These are phyloP conservation scores for Actias luna DNA, from an alignment of 2,888 invertebrate genomes.

Conservation along the genomic window DNA sequence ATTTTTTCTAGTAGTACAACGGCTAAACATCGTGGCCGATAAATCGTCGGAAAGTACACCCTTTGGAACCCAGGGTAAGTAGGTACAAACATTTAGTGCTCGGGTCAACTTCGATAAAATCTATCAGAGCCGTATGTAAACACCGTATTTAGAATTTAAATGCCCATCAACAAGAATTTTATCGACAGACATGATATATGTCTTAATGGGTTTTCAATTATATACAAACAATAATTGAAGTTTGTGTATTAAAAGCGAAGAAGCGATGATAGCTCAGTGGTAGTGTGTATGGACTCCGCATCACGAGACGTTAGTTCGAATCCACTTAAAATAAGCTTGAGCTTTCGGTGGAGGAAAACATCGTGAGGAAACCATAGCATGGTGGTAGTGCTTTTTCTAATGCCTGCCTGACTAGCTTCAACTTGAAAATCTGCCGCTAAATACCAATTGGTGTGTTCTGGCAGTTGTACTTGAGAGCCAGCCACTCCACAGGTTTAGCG, in stretches of 20 bases:
- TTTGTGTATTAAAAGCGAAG: background rate
- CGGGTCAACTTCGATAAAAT: slow-evolving; percentile 9
- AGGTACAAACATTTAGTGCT: slow-evolving; percentile 17
- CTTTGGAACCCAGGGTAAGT: slow-evolving; percentile 73
- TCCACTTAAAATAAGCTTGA: no score
- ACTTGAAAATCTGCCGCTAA: no score
- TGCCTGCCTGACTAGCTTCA: no score
- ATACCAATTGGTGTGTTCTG: no score
- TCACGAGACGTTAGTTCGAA: no score
- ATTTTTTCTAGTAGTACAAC: slow-evolving; percentile 63
- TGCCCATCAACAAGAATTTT: slow-evolving; percentile 23
- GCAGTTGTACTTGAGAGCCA: no score
- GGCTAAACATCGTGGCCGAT: slow-evolving; percentile 70
- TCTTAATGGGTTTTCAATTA: slow-evolving; percentile 1
- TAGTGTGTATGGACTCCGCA: no score
- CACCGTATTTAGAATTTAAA: slow-evolving; percentile 8
- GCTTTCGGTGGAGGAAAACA: no score
- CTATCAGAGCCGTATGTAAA: slow-evolving; percentile 3
- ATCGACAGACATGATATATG: slow-evolving; percentile 26
- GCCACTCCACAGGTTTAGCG: no score
- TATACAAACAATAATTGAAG: background rate
- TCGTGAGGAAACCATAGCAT: no score
- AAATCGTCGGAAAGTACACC: slow-evolving; percentile 71
- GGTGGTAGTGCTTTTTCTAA: no score
- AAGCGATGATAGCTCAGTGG: no score